Base-by-base conservation (phyloP, 2,888 invertebrate species). In the Sphaerophoria rueppellii region DNA sequence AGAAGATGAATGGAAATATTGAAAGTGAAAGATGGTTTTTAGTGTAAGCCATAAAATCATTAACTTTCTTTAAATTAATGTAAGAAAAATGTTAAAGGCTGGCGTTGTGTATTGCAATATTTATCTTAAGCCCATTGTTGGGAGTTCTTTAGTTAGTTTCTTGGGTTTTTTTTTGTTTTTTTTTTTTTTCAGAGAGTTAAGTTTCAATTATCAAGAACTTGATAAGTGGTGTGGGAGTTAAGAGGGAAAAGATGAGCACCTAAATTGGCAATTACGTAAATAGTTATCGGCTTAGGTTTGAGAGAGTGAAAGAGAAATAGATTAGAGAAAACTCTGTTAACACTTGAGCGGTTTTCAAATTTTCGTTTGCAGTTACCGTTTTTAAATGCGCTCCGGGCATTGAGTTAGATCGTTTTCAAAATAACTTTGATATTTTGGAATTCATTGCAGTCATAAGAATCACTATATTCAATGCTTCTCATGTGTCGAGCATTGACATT, bases 261-360 rank as follows among this genome's bases (percentile, higher is more conserved):
- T n/a, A n/a, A n/a, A n/a, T n/a, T n/a, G n/a, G n/a, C n/a, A n/a
- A n/a, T n/a, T n/a, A n/a, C n/a, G n/a, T n/a, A n/a, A n/a, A n/a
- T n/a, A n/a, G n/a, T n/a, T n/a, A n/a, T n/a, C 12, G 9, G 4
- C 12, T 43, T 43, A 24, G 24, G 16, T 43, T 16, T 40, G 40
- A 43, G 12, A 43, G 12, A 43, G 11, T 6, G 9, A 9, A 43
- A 0, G 12, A 43, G 11, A 4, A 5, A 37, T 43, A 54, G 32
- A 46, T 24, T 55, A 77, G 69, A 79, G 73, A 73, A 63, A 63
- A 57, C 70, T 69, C 70, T 69, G 54, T 63, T 48, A 71, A 24
- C 75, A 80, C 46, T 16, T 57, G 46, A 80, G 74, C 58, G 80
- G 70, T 80, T 80, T 74, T 24, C 73, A 69, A n/a, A n/a, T n/a